These are phyloP conservation scores for Homarus americanus DNA, from an alignment of 1,140 invertebrate species.

Conservation along the genomic window DNA sequence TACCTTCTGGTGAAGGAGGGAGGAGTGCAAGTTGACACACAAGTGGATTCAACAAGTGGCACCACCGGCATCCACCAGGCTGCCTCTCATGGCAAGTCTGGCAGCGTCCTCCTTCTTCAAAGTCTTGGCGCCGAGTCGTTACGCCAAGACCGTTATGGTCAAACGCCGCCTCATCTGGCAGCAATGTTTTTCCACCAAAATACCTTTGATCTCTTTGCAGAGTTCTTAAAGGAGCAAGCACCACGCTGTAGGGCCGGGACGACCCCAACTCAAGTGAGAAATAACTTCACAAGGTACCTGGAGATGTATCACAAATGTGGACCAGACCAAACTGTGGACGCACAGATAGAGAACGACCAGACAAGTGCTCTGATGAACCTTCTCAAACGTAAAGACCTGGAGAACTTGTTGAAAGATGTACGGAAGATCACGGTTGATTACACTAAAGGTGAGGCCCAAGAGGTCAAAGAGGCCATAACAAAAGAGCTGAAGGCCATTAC, in stretches of 20 bases:
- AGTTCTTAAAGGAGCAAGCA: background rate
- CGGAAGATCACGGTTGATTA: background rate
- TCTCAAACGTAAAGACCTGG: background rate
- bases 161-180: background rate
- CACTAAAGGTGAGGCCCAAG: background rate
- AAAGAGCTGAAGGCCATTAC: background rate
- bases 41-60: background rate
- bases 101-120: background rate
- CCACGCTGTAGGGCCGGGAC: conserved; percentile 1
- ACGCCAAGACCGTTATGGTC: background rate
- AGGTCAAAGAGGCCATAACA: background rate
- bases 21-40: background rate
- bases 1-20: conserved; percentile 1
- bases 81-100: background rate
- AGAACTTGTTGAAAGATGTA: too few relatives aligned
- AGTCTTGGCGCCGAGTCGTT: too few relatives aligned
- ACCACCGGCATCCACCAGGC: conserved; percentile 1
- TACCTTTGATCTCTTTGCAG: background rate
- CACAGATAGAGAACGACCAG: too few relatives aligned
- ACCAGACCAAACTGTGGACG: background rate
- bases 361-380: background rate
- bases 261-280: background rate
- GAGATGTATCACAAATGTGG: background rate
- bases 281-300: background rate
- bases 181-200: conserved; percentile 22